These are phyloP conservation scores for Cebus imitator DNA, from an alignment of 2,113 vertebrate species.

Conservation along the genomic window DNA sequence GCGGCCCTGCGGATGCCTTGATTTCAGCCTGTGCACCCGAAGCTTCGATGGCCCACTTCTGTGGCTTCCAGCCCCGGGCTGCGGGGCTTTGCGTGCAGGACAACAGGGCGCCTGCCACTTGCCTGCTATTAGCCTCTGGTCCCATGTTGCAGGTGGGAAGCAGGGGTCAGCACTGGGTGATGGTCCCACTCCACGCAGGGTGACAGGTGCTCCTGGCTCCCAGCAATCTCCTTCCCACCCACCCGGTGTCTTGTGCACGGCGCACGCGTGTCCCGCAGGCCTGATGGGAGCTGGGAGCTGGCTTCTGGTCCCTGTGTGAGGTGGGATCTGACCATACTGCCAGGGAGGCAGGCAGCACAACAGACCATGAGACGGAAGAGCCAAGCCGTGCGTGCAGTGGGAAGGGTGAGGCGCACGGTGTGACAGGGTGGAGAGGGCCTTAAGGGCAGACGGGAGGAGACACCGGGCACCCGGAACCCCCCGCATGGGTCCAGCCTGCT, in stretches of 20 bases:
- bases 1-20: fast-evolving
- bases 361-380: no score
- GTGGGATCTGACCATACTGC: fast-evolving
- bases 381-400: no score
- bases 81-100: not conserved
- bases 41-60: not conserved
- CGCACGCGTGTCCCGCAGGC: fast-evolving
- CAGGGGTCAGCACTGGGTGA: not conserved
- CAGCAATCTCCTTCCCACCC: not conserved
- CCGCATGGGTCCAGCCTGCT: fast-evolving
- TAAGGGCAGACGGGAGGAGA: not conserved
- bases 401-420: not conserved
- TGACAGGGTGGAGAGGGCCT: no score
- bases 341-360: not conserved
- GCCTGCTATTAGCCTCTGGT: no score
- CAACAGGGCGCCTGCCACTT: no score
- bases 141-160: no score
- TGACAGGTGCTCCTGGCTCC: no score
- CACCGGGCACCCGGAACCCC: not conserved
- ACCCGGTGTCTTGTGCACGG: fast-evolving
- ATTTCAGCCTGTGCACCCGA: no score
- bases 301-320: no score
- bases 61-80: not conserved
- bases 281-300: not conserved
- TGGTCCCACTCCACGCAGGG: fast-evolving